Evolutionary conservation across 2,888 invertebrate genomes (phyloP), one percentile per base, ranked within the genome.

Genomic region (Andricus quercusramuli): DNA sequence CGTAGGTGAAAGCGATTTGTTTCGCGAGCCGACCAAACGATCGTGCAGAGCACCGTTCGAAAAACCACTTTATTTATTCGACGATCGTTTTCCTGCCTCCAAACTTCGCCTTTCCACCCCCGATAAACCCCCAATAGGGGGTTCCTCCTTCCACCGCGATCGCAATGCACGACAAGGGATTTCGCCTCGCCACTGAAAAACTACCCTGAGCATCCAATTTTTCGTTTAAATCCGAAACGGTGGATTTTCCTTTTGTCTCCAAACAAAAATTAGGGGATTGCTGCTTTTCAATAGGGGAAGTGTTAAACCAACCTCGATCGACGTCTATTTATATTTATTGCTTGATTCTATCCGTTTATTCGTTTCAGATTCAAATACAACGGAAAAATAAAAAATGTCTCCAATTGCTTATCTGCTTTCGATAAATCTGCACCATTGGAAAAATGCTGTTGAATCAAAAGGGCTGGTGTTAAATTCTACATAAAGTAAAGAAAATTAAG

Each of bases 21-120:
- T 74, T 32, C 56, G 74, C 74, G 56, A 74, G 32, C 74, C 9
- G 56, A 32, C 74, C 74, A 74, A 74, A 56, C 74, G 74, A 74
- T 74, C 74, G 32, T 74, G 56, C 20, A 6, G 74, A 74, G 51
- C 47, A 56, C 62, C 77, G 37, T 44, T 64, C 51, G 65, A 41
- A 82, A 82, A 80, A 77, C 79, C 80, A 79, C 74, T 80, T 66
- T 83, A 83, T 82, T 83, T 82, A 82, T 83, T 83, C 78, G 78
- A 32, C 81, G 79, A 78, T 79, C 82, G 82, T 29, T 66, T 41
- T 51, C 51, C 37, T 64, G 41, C 67, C 47, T 68, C 70, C 51
- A 15, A 51, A n/a, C 11, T 62, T 74, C 29, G 56, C 74, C 70
- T 70, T 9, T 29, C n/a, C 74, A n/a, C 13, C 17, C 44, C 20